Conservation (phyloP, 1,140 invertebrate genomes). For the Idris sp. region DNA sequence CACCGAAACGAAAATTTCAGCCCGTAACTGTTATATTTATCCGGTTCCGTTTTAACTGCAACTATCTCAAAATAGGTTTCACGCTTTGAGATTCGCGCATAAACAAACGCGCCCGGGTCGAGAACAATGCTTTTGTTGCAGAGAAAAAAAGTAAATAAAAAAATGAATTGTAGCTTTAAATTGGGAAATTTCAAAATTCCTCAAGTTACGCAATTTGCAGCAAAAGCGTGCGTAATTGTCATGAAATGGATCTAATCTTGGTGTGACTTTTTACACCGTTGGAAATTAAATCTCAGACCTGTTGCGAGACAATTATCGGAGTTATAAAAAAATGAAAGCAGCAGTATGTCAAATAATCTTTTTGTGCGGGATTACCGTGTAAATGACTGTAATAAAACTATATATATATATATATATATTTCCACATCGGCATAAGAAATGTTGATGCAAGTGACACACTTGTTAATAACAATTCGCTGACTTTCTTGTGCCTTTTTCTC, state of each 20-base stretch:
- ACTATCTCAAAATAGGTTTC: constrained; percentile 27
- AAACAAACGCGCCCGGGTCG: constrained; percentile 6
- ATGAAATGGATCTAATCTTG: constrained; percentile 26
- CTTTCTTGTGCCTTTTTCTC: constrained; percentile 5
- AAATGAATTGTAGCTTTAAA: too few species aligned
- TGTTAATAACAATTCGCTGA: constrained; percentile 18
- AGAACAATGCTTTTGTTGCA: constrained; percentile 11
- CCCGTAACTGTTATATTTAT: constrained; percentile 34
- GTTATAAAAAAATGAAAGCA: constrained; percentile 31
- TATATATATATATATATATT: constrained; percentile 38
- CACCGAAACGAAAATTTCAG: constrained; percentile 25
- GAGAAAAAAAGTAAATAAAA: too few species aligned
- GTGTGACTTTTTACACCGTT: constrained; percentile 9
- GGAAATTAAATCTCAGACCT: constrained; percentile 12
- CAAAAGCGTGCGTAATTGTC: constrained; percentile 15
- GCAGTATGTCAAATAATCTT: constrained; percentile 40
- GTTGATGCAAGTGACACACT: constrained; percentile 37
- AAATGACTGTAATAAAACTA: constrained; percentile 41
- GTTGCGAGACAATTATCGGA: constrained; percentile 36
- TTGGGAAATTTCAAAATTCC: too few species aligned
- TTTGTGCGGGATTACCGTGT: constrained; percentile 34
- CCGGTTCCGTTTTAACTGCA: constrained; percentile 11
- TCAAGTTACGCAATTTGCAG: too few species aligned
- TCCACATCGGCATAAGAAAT: constrained; percentile 30
- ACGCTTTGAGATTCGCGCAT: constrained; percentile 16